Evolutionary conservation across 2,113 vertebrate species (phyloP), one percentile per base, ranked within the genome.

Genomic region (Numida meleagris): DNA sequence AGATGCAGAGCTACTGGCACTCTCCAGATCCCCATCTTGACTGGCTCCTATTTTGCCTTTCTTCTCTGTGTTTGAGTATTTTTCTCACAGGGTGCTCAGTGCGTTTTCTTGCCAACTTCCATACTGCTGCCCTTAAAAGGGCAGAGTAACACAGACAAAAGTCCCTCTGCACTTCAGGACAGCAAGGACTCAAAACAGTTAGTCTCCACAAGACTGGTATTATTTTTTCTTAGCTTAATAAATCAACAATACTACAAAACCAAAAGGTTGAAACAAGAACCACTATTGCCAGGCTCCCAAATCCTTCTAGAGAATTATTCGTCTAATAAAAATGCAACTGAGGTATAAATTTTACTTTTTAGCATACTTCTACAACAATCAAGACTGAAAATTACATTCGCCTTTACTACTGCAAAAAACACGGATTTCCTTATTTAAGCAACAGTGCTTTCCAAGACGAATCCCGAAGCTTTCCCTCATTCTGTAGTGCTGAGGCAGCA

Each of bases 41-140:
- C 48, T 55, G 58, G 71, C 74, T 85, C n/a, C 84, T 85, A 25
- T 58, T 91, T 89, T 68, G 92, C 74, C 62, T 90, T 82, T 83
- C 88, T 90, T 86, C 91, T 68, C 87, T 62, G 48, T 0, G 48
- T 90, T 84, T 38, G 6, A 96, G 76, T 89, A 88, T 89, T 96
- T 94, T 96, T 96, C 85, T 96, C 90, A 95, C 84, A 95, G 89
- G 76, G 76, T 84, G 93, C 82, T 90, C 25, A 8, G 27, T 27
- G 50, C 43, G 87, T 85, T 96, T 93, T 94, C 94, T 62, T 97
- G 95, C 94, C 94, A 97, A 70, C 79, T 95, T 95, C 88, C 86
- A 88, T 63, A 93, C 55, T 82, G 81, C 75, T 96, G 89, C 70
- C 92, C 93, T 97, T 97, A 95, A 90, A 97, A 95, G 93, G 92